Percentiles rank a stretch among this genome's conserved stretches.
Conservation (phyloP, 2,888 invertebrate species). For the Apamea sordens region DNA sequence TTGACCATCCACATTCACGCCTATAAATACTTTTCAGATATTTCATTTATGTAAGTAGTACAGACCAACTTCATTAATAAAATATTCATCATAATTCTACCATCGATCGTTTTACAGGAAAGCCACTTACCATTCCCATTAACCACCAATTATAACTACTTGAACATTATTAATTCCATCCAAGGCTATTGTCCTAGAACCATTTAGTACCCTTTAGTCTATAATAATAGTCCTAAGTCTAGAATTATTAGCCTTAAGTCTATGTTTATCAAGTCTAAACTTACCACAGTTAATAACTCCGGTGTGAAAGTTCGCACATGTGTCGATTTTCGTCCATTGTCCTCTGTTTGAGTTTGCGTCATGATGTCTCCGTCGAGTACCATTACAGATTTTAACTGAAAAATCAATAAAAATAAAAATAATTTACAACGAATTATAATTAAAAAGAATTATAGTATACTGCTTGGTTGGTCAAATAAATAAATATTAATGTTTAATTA, state of each 20-base stretch:
- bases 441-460: background rate
- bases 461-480: background rate
- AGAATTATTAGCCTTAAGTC: slow-evolving; percentile 3
- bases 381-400: slow-evolving; percentile 77
- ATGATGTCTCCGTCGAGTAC: slow-evolving; percentile 73
- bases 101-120: background rate
- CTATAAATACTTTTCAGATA: background rate
- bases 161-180: slow-evolving; percentile 22
- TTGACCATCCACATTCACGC: background rate
- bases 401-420: slow-evolving; percentile 28
- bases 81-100: slow-evolving; percentile 11
- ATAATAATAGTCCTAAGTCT: slow-evolving; percentile 9
- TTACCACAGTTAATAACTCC: slow-evolving; percentile 77
- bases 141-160: slow-evolving; percentile 22
- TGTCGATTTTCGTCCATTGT: slow-evolving; percentile 76
- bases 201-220: background rate
- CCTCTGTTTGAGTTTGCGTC: slow-evolving; percentile 78
- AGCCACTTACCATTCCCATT: background rate
- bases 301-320: slow-evolving; percentile 79
- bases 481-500: no score
- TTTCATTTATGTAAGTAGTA: background rate
- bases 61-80: background rate
- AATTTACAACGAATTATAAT: background rate
- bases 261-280: slow-evolving; percentile 35
- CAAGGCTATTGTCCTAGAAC: slow-evolving; percentile 19